Evolutionary conservation across 2,797 vertebrate genomes (phyloP).

Genomic region (Columba guinea): DNA sequence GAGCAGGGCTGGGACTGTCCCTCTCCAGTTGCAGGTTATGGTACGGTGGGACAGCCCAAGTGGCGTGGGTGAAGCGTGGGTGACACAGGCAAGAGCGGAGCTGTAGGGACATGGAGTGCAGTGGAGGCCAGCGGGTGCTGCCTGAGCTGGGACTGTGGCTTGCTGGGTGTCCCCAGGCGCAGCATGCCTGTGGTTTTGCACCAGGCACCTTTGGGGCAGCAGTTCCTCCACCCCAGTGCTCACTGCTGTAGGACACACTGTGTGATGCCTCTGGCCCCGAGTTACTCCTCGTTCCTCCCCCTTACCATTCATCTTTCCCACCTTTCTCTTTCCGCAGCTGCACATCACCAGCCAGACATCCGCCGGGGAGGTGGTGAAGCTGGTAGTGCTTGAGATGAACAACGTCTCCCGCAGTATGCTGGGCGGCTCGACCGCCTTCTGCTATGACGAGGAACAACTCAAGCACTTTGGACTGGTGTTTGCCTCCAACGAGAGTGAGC

Average conservation of each 20-base stretch:
- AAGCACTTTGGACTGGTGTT: constrained; percentile 89
- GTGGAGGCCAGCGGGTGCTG: background rate
- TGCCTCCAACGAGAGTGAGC: constrained; percentile 79
- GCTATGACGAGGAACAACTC: constrained; percentile 84
- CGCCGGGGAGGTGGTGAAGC: constrained; percentile 84
- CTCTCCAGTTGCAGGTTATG: fast-evolving
- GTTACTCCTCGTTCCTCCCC: background rate
- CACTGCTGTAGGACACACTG: fast-evolving
- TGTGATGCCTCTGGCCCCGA: background rate
- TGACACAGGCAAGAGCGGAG: background rate
- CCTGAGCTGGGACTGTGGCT: fast-evolving
- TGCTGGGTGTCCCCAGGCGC: fast-evolving
- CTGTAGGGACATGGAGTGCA: background rate
- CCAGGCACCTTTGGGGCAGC: fast-evolving
- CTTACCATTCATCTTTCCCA: background rate
- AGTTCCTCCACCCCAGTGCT: background rate
- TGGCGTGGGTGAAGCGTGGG: fast-evolving
- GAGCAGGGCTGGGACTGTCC: background rate
- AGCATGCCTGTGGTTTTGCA: fast-evolving
- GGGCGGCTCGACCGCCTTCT: constrained; percentile 68
- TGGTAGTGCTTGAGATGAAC: constrained; percentile 92
- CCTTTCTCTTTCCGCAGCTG: constrained; percentile 76
- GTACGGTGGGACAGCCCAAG: background rate
- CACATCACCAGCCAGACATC: constrained; percentile 83
- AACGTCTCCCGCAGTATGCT: constrained; percentile 73